Evolutionary conservation across 2,888 invertebrate genomes (phyloP), one percentile per base, ranked within the genome.

Genomic region (Aradus depressus): DNA sequence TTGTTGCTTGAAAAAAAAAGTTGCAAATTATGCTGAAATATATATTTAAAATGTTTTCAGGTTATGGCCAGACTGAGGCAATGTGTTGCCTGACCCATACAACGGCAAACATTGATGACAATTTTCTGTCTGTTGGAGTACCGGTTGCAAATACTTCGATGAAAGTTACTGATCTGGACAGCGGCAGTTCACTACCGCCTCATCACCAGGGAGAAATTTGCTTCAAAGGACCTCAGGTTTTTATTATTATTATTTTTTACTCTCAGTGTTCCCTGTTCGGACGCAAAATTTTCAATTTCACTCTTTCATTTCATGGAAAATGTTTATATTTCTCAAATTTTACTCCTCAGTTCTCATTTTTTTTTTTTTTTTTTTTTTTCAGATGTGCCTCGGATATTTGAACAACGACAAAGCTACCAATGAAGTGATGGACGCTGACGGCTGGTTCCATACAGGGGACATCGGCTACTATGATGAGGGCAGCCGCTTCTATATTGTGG

Each of bases 381-480:
- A 47, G 47, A 26, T 37, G 26, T 47, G 26, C 18, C 12, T 25
- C 1, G 85, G 84, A 5, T 89, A 89, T 65, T 75, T 80, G 64
- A 81, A 84, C 60, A 84, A 85, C 63, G 79, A 79, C 54, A 68
- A 75, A 60, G 85, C 85, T 0, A 89, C 86, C 0, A 72, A 71
- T 34, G 80, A 81, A 60, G 82, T 80, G 0, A 70, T 87, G 4
- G 81, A 83, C 63, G 68, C 71, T 4, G 81, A 86, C 1, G 86
- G 86, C 10, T 89, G 87, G 86, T 69, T 88, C 8, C 81, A 81
- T 63, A 82, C 82, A 0, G 83, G 86, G 2, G 86, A 88, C 65
- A 77, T 87, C 12, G 84, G 77, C 0, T 81, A 81, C 63, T 81
- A 79, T 62, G 84, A 86, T 61, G 66, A 68, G 26, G 67, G 71